A percentile compares a stretch with the other conserved stretches of the same genome.
Conservation (phyloP, 2,888 invertebrate genomes). For the Hirtodrosophila alboralis region DNA sequence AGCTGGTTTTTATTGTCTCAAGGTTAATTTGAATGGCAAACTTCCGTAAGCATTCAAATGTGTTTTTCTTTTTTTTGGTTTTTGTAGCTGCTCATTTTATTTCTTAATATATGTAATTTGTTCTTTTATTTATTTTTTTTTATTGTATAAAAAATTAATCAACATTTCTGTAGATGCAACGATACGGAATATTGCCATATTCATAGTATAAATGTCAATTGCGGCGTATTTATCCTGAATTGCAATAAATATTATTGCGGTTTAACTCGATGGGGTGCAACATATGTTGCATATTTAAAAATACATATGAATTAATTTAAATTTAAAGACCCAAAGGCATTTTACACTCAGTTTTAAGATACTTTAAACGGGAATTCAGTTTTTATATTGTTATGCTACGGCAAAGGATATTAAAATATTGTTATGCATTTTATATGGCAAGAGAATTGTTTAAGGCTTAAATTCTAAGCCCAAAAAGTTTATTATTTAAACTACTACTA, state of each 20-base stretch:
- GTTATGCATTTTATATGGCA: too few relatives aligned
- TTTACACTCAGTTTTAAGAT: slow-evolving; percentile 11
- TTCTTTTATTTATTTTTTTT: slow-evolving; percentile 23
- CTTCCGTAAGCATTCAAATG: slow-evolving; percentile 47
- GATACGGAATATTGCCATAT: slow-evolving; percentile 50
- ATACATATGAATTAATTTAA: slow-evolving; percentile 24
- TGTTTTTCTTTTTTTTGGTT: slow-evolving; percentile 17
- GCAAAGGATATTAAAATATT: too few relatives aligned
- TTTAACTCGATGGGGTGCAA: slow-evolving; percentile 34
- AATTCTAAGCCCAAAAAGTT: too few relatives aligned
- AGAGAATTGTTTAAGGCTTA: too few relatives aligned
- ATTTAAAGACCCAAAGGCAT: slow-evolving; percentile 17
- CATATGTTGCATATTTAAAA: slow-evolving; percentile 1
- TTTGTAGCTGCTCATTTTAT: slow-evolving; percentile 4
- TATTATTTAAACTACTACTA: too few relatives aligned
- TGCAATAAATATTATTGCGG: slow-evolving; percentile 67
- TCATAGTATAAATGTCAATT: slow-evolving; percentile 23
- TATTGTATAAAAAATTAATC: slow-evolving; percentile 57
- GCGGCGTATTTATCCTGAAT: slow-evolving; percentile 55
- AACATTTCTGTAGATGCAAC: slow-evolving; percentile 46
- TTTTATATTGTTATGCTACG: too few relatives aligned
- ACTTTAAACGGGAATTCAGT: slow-evolving; percentile 4
- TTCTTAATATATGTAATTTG: slow-evolving; percentile 23
- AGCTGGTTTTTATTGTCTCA: slow-evolving; percentile 65
- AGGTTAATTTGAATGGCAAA: slow-evolving; percentile 73